These are phyloP conservation scores for Drosophila yakuba DNA, from an alignment of 1,140 invertebrate species.

Conservation along the genomic window DNA sequence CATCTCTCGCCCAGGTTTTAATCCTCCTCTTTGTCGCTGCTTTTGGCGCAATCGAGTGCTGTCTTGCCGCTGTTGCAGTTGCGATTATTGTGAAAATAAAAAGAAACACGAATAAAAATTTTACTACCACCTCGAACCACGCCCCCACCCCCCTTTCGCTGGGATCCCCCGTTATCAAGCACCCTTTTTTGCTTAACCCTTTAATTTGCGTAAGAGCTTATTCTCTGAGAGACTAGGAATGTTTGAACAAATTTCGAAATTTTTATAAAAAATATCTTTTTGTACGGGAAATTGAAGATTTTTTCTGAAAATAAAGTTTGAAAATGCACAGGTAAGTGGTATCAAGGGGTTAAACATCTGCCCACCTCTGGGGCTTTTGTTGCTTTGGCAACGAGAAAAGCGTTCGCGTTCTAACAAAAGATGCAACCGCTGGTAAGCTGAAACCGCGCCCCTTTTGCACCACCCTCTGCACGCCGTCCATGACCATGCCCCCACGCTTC, in stretches of 20 bases:
- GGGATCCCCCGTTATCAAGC: background rate
- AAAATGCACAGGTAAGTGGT: background rate
- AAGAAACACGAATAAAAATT: conserved; percentile 64
- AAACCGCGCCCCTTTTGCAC: conserved; percentile 11
- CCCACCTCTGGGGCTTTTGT: conserved; percentile 31
- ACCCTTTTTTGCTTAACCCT: conserved; percentile 1
- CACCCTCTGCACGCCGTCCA: conserved; percentile 6
- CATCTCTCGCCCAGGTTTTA: background rate
- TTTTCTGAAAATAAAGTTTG: background rate
- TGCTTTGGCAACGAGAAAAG: conserved; percentile 56
- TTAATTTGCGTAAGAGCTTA: background rate
- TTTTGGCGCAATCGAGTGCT: conserved; percentile 30
- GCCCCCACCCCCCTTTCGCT: too few relatives aligned
- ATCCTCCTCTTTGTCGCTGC: background rate
- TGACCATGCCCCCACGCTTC: conserved; percentile 61
- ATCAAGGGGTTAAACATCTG: conserved; percentile 4
- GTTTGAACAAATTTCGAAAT: too few relatives aligned
- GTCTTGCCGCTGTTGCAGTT: conserved; percentile 34
- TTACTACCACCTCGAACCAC: background rate
- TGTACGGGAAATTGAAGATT: too few relatives aligned
- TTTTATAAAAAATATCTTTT: too few relatives aligned
- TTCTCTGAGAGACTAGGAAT: too few relatives aligned
- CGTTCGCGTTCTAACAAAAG: conserved; percentile 68
- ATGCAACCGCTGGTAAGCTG: conserved; percentile 61
- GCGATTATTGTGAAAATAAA: conserved; percentile 73